Evolutionary conservation across 2,888 invertebrate species (phyloP).

Genomic region (Chamaedrilus cognettii): DNA sequence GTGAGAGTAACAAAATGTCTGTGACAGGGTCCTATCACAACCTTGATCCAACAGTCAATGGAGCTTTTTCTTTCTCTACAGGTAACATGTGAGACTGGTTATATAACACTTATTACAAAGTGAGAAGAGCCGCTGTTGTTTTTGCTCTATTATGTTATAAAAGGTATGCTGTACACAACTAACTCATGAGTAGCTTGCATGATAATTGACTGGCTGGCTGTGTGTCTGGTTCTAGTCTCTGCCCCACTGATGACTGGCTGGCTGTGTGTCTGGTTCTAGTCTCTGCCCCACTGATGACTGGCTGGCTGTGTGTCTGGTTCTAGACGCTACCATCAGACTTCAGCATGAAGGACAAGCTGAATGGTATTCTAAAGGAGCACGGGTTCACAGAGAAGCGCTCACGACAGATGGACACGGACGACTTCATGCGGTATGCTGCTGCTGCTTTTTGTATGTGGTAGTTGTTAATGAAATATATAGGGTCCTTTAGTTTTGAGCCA

Average conservation of each 20-base stretch:
- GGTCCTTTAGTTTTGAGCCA: too few species aligned
- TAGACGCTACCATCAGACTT: constrained; percentile 75
- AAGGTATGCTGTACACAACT: too few species aligned
- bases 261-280: neutral
- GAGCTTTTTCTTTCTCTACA: neutral
- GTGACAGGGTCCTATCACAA: neutral
- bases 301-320: constrained; percentile 41
- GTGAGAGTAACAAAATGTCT: too few species aligned
- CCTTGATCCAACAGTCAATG: neutral
- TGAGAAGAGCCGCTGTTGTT: too few species aligned
- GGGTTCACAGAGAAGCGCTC: constrained; percentile 80
- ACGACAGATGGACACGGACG: constrained; percentile 93
- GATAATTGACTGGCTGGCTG: neutral
- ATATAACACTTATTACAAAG: too few species aligned
- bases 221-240: constrained; percentile 62
- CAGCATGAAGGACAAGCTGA: constrained; percentile 79
- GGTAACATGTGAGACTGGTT: too few species aligned
- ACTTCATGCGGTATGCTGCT: constrained; percentile 78
- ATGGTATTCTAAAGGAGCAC: constrained; percentile 71
- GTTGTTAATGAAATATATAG: too few species aligned
- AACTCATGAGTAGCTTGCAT: too few species aligned
- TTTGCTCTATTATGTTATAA: too few species aligned
- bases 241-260: neutral
- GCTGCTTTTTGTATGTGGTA: too few species aligned
- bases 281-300: neutral